Evolutionary conservation across 1,140 invertebrate species (phyloP), one percentile per base, ranked within the genome.

Genomic region (Anastrepha ludens): DNA sequence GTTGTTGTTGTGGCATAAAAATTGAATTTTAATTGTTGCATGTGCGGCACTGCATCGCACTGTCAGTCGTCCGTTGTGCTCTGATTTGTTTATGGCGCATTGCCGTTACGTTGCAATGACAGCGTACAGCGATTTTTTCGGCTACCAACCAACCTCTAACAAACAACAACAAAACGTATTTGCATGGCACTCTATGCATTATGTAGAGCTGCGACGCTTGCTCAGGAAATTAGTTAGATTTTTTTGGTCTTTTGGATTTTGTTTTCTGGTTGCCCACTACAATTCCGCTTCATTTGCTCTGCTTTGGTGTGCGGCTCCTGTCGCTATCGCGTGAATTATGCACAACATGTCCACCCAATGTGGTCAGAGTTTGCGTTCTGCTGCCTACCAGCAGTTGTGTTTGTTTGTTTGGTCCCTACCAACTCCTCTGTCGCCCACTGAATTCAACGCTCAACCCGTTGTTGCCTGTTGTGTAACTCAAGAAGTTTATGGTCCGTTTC

Each of bases 11-110:
- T 29, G 44, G 47, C 74, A 81, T 81, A 81, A 81, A 81, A 81
- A 81, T 81, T 81, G 44, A 20, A 58, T 81, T 81, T 81, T 81
- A 81, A 81, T 55, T 55, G 74, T 81, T 81, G 74, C 74, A 81
- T 81, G 74, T 15, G 47, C 74, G 44, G 74, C 74, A 62, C 17
- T 47, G 70, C 29, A 29, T 41, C 47, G 44, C 70, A 74, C 17
- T 81, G 74, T 81, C 74, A 81, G 44, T n/a, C 44, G 47, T 81
- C 47, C 74, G 74, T 81, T 81, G 50, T 55, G 74, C 74, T 81
- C 74, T 81, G 74, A 81, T 81, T 81, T 81, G 74, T 81, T 81
- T 81, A 81, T 81, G 74, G 74, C 74, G 55, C 74, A 81, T 81
- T 81, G 74, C 74, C 74, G 47, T 81, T 81, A 9, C 74, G 44